These are phyloP conservation scores for Napeogenes inachia DNA, from an alignment of 2,888 invertebrate species.

Conservation along the genomic window DNA sequence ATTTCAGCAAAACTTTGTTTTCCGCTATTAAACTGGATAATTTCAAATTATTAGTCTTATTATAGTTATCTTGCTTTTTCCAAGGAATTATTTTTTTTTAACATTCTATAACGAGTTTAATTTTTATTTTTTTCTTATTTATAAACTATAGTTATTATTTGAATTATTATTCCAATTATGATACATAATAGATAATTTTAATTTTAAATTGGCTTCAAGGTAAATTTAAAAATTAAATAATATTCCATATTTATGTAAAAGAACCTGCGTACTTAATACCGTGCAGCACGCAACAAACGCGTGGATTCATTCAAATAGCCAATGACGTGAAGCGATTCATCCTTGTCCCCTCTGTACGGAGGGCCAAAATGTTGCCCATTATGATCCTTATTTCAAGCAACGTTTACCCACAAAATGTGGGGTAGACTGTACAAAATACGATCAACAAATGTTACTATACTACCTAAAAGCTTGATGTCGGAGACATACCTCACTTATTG, in stretches of 20 bases:
- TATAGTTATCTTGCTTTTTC: too few relatives aligned
- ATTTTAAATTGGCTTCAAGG: neutral
- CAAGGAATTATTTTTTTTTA: too few relatives aligned
- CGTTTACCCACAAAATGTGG: neutral
- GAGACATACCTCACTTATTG: constrained; percentile 14
- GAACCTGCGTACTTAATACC: constrained; percentile 42
- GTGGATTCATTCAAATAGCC: constrained; percentile 67
- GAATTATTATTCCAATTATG: too few relatives aligned
- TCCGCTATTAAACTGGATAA: neutral
- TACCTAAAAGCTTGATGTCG: constrained; percentile 17
- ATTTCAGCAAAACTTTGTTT: constrained; percentile 9
- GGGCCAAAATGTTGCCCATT: neutral
- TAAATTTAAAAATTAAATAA: neutral
- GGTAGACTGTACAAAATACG: constrained; percentile 32
- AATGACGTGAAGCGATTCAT: constrained; percentile 64
- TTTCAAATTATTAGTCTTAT: neutral
- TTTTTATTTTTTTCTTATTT: too few relatives aligned
- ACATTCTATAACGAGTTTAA: too few relatives aligned
- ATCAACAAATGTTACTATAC: constrained; percentile 31
- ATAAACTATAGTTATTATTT: too few relatives aligned
- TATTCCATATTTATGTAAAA: constrained; percentile 6
- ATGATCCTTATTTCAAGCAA: constrained; percentile 11
- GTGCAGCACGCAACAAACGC: constrained; percentile 60
- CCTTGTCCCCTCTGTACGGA: constrained; percentile 36
- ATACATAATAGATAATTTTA: neutral